Evolutionary conservation across 1,140 invertebrate genomes (phyloP).

Genomic region (Diabrotica undecimpunctata): DNA sequence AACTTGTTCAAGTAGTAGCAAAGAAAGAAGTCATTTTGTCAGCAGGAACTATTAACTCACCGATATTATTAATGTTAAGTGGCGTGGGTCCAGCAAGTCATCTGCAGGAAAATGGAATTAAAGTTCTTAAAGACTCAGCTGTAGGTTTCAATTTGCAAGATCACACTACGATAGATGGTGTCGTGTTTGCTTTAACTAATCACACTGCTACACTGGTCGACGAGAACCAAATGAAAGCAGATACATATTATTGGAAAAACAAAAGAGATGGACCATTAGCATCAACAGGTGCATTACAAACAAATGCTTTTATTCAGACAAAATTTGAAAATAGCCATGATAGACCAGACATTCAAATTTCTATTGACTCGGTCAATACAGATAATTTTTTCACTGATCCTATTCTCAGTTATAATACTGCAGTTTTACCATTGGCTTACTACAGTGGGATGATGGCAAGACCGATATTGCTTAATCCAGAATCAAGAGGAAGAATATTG

Average conservation of each 20-base stretch:
- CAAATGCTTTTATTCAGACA: slow-evolving; percentile 55
- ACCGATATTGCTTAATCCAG: slow-evolving; percentile 53
- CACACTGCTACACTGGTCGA: slow-evolving; percentile 51
- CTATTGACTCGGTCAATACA: slow-evolving; percentile 56
- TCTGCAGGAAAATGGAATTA: slow-evolving; percentile 54
- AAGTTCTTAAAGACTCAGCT: slow-evolving; percentile 58
- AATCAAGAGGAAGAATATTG: slow-evolving; percentile 57
- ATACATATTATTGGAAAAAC: slow-evolving; percentile 52
- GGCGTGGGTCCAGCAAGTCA: slow-evolving; percentile 68
- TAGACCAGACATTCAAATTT: slow-evolving; percentile 63
- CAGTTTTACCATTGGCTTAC: slow-evolving; percentile 51
- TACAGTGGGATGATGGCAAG: slow-evolving; percentile 49
- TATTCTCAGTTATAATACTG: slow-evolving; percentile 49
- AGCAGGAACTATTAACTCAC: slow-evolving; percentile 66
- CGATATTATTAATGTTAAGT: slow-evolving; percentile 70
- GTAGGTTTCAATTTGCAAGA: slow-evolving; percentile 79
- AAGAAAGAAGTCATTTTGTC: slow-evolving; percentile 72
- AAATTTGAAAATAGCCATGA: slow-evolving; percentile 38
- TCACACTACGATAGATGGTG: slow-evolving; percentile 60
- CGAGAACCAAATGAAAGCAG: slow-evolving; percentile 52
- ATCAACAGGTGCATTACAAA: slow-evolving; percentile 50
- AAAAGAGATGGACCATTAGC: slow-evolving; percentile 50
- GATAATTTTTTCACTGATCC: slow-evolving; percentile 49
- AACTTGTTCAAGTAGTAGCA: slow-evolving; percentile 50
- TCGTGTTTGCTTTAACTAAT: slow-evolving; percentile 55